Conservation (phyloP, 1,140 invertebrate genomes). For the Elysia chlorotica region DNA sequence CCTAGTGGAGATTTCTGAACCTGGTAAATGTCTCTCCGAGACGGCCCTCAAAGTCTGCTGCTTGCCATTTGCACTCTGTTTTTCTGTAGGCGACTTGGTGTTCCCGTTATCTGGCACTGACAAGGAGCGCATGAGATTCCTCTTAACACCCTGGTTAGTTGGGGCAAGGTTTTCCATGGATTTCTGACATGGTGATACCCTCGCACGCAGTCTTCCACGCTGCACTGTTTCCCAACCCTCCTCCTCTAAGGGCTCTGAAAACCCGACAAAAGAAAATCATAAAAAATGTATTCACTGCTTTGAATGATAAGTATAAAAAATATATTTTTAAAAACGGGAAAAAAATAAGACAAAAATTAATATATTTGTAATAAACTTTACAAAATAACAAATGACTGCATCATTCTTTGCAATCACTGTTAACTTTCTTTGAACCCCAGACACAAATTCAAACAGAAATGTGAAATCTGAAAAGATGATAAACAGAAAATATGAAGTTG, state of each 20-base stretch:
- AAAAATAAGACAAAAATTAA: too few relatives aligned
- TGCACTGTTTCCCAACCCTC: constrained; percentile 74
- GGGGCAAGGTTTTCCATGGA: constrained; percentile 44
- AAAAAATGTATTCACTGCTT: too few relatives aligned
- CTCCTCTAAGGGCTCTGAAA: constrained; percentile 58
- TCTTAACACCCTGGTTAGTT: constrained; percentile 11
- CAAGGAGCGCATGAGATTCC: constrained; percentile 26
- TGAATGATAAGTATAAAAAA: too few relatives aligned
- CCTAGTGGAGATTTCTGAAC: not conserved
- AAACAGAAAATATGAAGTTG: too few relatives aligned
- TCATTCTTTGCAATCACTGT: too few relatives aligned
- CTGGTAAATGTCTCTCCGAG: constrained; percentile 18
- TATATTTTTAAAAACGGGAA: too few relatives aligned
- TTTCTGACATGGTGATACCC: constrained; percentile 56
- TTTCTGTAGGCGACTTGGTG: not conserved
- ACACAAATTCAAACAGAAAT: too few relatives aligned
- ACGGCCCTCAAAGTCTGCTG: constrained; percentile 13
- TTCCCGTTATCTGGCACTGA: constrained; percentile 28
- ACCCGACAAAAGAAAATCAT: too few relatives aligned
- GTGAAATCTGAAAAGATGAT: too few relatives aligned
- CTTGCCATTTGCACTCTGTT: not conserved
- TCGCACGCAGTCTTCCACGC: constrained; percentile 55
- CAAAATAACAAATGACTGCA: too few relatives aligned
- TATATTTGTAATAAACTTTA: too few relatives aligned
- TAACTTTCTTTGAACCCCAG: too few relatives aligned